Evolutionary conservation across 2,888 invertebrate species (phyloP).

Genomic region (Iphiclides podalirius): DNA sequence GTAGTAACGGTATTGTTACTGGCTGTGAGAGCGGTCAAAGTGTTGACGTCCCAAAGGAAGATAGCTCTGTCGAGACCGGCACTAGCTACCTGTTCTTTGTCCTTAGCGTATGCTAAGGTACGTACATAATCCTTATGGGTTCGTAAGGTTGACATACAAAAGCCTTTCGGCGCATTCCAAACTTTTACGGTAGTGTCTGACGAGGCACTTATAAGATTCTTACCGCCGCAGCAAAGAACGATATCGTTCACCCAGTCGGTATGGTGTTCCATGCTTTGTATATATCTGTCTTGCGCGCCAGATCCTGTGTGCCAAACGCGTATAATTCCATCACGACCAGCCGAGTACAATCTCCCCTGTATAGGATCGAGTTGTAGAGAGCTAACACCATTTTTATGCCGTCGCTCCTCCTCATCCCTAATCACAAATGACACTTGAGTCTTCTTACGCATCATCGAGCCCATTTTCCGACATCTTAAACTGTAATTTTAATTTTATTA

Average conservation of each 20-base stretch:
- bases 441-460: slow-evolving; percentile 76
- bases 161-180: slow-evolving; percentile 99
- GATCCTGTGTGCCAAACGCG: slow-evolving; percentile 90
- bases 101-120: slow-evolving; percentile 97
- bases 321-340: slow-evolving; percentile 98
- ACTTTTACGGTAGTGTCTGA: slow-evolving; percentile 99
- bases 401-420: slow-evolving; percentile 95
- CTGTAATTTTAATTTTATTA: slow-evolving; percentile 44
- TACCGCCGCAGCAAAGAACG: slow-evolving; percentile 97
- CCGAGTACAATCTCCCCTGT: slow-evolving; percentile 94
- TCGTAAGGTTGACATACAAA: slow-evolving; percentile 98
- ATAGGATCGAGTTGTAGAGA: slow-evolving; percentile 95
- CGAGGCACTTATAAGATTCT: slow-evolving; percentile 98
- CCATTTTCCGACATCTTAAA: slow-evolving; percentile 77
- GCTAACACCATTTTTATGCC: slow-evolving; percentile 97
- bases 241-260: slow-evolving; percentile 99
- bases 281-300: slow-evolving; percentile 82
- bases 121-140: slow-evolving; percentile 99
- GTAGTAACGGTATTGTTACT: slow-evolving; percentile 99
- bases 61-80: slow-evolving; percentile 98
- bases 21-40: slow-evolving; percentile 97
- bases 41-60: slow-evolving; percentile 99
- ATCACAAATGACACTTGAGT: slow-evolving; percentile 98
- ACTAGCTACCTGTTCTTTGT: slow-evolving; percentile 96
- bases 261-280: slow-evolving; percentile 99